Base-by-base conservation (phyloP, 1,140 invertebrate genomes). In the Papilio dardanus region DNA sequence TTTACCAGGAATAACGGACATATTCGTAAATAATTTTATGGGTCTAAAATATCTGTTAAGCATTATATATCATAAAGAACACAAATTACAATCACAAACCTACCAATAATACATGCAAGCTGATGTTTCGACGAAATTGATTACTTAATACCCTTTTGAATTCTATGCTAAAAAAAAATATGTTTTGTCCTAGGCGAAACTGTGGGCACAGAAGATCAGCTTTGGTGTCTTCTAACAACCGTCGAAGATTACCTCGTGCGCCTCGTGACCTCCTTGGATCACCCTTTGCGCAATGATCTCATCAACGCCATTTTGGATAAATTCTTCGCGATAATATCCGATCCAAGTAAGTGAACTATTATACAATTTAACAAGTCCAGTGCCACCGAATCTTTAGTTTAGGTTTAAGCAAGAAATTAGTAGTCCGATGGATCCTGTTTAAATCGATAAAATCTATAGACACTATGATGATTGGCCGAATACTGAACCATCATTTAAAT, bases 161-260 rank as follows among this genome's bases (percentile, higher is more conserved):
- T n/a, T n/a, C n/a, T n/a, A n/a, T n/a, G n/a, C n/a, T n/a, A n/a
- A 31, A 31, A 10, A 66, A 30, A 16, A 33, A 31, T 67, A 35
- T 66, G 54, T 74, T 16, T 78, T 65, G 42, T n/a, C 79, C 66
- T 74, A 92, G 90, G 88, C 74, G 84, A 83, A 16, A 84, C 86
- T 4, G 58, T 79, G 28, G 86, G 86, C 6, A 86, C 81, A 37
- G 89, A 86, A 62, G 83, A 86, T 16, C 77, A 91, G 24, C 65
- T 92, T 6, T 90, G 88, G 85, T 71, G 81, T 1, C 73, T 88
- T 12, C 77, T 92, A 62, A 86, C 85, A 19, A 78, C 83, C 16
- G 82, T 92, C 3, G 88, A 91, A 77, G 83, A 86, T n/a, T 91
- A 86, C 62, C 78, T 91, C 7, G 67, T 89, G 1, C 85, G 87